Evolutionary conservation across 2,113 vertebrate species (phyloP).

Genomic region (Micronisus gabar): DNA sequence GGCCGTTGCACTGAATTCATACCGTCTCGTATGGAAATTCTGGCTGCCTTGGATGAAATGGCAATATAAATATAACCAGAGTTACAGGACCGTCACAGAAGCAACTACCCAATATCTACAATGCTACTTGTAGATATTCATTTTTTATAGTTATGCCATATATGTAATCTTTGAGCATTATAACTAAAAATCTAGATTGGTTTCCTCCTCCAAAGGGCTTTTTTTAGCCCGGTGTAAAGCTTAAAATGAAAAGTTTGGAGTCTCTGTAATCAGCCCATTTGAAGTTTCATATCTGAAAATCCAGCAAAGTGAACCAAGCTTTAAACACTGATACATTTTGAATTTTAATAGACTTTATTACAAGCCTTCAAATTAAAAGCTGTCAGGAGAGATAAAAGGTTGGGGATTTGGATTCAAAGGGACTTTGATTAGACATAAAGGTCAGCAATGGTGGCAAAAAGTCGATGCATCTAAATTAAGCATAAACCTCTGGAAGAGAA

Average conservation of each 20-base stretch:
- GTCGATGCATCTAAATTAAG: constrained; percentile 71
- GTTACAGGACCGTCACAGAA: neutral
- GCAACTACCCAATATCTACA: neutral
- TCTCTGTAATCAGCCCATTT: constrained; percentile 21
- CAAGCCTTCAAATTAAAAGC: constrained; percentile 72
- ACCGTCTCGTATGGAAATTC: rapidly evolving
- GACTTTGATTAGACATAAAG: constrained; percentile 73
- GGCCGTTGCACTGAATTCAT: neutral
- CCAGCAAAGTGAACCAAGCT: neutral
- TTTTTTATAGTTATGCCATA: neutral
- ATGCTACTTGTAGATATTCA: neutral
- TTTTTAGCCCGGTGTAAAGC: neutral
- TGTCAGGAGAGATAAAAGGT: constrained; percentile 70
- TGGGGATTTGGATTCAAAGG: constrained; percentile 62
- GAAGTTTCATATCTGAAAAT: constrained; percentile 39
- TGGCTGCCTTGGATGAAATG: neutral
- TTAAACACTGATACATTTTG: constrained; percentile 35
- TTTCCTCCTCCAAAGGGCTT: neutral
- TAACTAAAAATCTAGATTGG: neutral
- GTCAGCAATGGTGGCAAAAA: constrained; percentile 62
- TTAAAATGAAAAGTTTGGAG: constrained; percentile 5
- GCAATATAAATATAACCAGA: neutral
- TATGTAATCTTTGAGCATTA: neutral
- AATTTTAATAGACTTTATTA: constrained; percentile 72
- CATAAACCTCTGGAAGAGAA: constrained; percentile 69